Conservation (phyloP, 2,888 invertebrate genomes). For the Nasonia oneida region DNA sequence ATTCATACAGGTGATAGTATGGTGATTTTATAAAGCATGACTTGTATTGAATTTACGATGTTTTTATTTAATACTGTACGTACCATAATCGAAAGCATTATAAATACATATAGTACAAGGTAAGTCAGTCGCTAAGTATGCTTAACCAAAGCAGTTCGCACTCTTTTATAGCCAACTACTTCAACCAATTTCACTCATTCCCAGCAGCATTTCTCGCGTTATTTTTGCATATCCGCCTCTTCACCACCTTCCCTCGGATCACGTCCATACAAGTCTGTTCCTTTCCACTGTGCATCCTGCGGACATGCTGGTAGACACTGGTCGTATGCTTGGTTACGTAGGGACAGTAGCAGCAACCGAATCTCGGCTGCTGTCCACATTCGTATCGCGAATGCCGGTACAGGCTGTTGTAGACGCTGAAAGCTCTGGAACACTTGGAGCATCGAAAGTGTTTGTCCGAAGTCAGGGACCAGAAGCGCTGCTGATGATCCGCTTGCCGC, state of each 20-base stretch:
- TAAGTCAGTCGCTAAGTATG: neutral
- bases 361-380: slow-evolving; percentile 65
- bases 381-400: slow-evolving; percentile 66
- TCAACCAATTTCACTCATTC: neutral
- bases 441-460: slow-evolving; percentile 63
- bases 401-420: slow-evolving; percentile 57
- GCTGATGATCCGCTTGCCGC: slow-evolving; percentile 1
- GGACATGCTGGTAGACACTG: slow-evolving; percentile 65
- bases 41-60: neutral
- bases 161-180: neutral
- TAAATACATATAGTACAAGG: neutral
- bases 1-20: neutral
- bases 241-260: slow-evolving; percentile 34
- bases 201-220: neutral
- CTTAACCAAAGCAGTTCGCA: neutral
- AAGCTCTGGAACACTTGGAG: slow-evolving; percentile 70
- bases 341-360: slow-evolving; percentile 66
- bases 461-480: slow-evolving; percentile 43
- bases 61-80: too few relatives aligned
- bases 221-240: slow-evolving; percentile 33
- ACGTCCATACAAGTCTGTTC: slow-evolving; percentile 51
- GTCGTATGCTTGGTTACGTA: slow-evolving; percentile 65
- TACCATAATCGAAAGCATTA: neutral
- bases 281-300: slow-evolving; percentile 54
- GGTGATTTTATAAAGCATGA: neutral